Evolutionary conservation across 2,888 invertebrate species (phyloP).

Genomic region (Parnassius glacialis): DNA sequence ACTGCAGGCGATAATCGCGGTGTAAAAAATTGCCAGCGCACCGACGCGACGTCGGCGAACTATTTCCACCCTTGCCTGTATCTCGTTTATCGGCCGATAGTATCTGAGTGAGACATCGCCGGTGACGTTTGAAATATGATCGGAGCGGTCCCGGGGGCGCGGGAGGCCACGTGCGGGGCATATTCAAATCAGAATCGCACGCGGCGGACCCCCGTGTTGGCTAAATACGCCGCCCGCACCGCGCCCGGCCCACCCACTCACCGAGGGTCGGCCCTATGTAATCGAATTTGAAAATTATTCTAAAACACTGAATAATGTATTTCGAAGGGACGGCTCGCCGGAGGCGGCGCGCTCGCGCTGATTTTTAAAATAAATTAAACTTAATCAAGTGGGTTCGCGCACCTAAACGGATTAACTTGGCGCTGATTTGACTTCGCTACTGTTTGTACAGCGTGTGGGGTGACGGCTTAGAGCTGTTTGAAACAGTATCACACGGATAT

Average conservation of each 20-base stretch:
- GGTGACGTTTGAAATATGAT: slow-evolving; percentile 81
- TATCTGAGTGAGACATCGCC: slow-evolving; percentile 81
- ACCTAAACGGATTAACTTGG: slow-evolving; percentile 81
- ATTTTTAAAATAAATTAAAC: slow-evolving; percentile 81
- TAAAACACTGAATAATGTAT: slow-evolving; percentile 82
- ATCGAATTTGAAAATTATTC: slow-evolving; percentile 82
- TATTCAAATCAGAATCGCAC: slow-evolving; percentile 80
- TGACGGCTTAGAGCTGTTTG: slow-evolving; percentile 64
- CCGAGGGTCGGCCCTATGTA: slow-evolving; percentile 80
- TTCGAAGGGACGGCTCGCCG: slow-evolving; percentile 71
- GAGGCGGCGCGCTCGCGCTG: slow-evolving; percentile 70
- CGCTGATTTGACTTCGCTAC: slow-evolving; percentile 75
- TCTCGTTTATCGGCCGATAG: slow-evolving; percentile 77
- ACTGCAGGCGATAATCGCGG: slow-evolving; percentile 78
- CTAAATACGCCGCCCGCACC: slow-evolving; percentile 77
- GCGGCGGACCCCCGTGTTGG: slow-evolving; percentile 79
- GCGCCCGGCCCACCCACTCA: slow-evolving; percentile 55
- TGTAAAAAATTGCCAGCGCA: slow-evolving; percentile 71
- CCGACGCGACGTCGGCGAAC: slow-evolving; percentile 51
- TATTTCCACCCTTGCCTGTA: slow-evolving; percentile 76
- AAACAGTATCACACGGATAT: slow-evolving; percentile 61
- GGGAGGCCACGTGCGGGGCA: slow-evolving; percentile 76
- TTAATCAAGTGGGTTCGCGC: slow-evolving; percentile 81
- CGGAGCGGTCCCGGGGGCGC: slow-evolving; percentile 68
- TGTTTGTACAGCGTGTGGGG: slow-evolving; percentile 72